Evolutionary conservation across 1,140 invertebrate species (phyloP).

Genomic region (Zaprionus nigranus): DNA sequence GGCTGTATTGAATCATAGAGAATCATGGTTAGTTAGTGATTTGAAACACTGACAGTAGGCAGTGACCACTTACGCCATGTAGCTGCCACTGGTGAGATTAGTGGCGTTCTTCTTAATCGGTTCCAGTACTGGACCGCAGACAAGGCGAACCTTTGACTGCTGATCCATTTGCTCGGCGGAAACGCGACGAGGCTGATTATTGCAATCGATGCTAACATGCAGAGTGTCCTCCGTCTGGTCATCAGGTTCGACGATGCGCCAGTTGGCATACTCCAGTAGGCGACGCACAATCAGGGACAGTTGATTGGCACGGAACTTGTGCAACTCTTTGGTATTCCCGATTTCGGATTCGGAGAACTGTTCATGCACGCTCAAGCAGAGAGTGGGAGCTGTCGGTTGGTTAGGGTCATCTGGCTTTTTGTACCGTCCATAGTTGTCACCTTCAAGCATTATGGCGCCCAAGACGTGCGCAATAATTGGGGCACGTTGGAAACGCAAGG

Average conservation of each 20-base stretch:
- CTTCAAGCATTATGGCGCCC: slow-evolving; percentile 10
- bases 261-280: slow-evolving; percentile 53
- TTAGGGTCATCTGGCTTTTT: not conserved
- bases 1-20: slow-evolving; percentile 52
- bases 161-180: not conserved
- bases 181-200: slow-evolving; percentile 11
- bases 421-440: slow-evolving; percentile 33
- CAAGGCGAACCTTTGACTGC: slow-evolving; percentile 21
- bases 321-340: slow-evolving; percentile 34
- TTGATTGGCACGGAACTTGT: slow-evolving; percentile 51
- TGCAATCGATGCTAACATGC: slow-evolving; percentile 32
- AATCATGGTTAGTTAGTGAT: not conserved
- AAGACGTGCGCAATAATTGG: slow-evolving; percentile 50
- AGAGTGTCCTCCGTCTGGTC: slow-evolving; percentile 32
- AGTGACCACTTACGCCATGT: slow-evolving; percentile 54
- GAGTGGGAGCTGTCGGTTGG: not conserved
- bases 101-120: slow-evolving; percentile 42
- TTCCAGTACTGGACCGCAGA: slow-evolving; percentile 59
- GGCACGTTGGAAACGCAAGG: slow-evolving; percentile 46
- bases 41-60: not conserved
- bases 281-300: slow-evolving; percentile 44
- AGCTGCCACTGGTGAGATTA: slow-evolving; percentile 18
- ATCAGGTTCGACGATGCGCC: slow-evolving; percentile 26
- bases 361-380: slow-evolving; percentile 22
- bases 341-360: not conserved